These are phyloP conservation scores for Carabus problematicus DNA, from an alignment of 2,888 invertebrate species.

Conservation along the genomic window DNA sequence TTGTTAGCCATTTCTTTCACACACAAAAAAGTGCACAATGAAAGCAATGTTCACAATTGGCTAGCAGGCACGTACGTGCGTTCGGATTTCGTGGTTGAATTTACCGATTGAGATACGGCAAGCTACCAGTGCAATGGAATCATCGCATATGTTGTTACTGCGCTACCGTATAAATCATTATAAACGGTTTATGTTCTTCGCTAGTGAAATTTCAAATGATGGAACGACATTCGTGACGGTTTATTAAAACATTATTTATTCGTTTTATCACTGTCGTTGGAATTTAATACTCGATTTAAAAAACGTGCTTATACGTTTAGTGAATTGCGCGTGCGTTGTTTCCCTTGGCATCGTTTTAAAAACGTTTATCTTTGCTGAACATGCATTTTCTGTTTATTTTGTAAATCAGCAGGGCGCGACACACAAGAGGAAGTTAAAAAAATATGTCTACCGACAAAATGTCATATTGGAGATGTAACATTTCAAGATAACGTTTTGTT, in stretches of 20 bases:
- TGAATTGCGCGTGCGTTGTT: constrained; percentile 23
- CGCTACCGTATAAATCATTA: constrained; percentile 28
- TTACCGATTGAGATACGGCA: constrained; percentile 1
- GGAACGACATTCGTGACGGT: constrained; percentile 14
- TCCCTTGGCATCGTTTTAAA: constrained; percentile 15
- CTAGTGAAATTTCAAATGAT: constrained; percentile 3
- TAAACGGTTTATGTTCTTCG: constrained; percentile 21
- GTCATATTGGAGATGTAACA: constrained; percentile 33
- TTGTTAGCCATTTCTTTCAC: constrained; percentile 31
- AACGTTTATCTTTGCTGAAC: constrained; percentile 35
- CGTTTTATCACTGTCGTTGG: constrained; percentile 25
- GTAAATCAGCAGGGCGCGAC: constrained; percentile 28
- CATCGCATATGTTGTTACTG: constrained; percentile 5
- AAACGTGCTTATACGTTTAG: constrained; percentile 27
- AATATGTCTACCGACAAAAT: constrained; percentile 26
- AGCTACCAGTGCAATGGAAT: not conserved
- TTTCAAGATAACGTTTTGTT: constrained; percentile 36
- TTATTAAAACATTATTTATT: constrained; percentile 30
- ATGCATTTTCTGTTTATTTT: constrained; percentile 39
- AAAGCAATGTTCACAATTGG: constrained; percentile 18
- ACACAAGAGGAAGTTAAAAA: constrained; percentile 30
- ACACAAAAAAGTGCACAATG: constrained; percentile 8
- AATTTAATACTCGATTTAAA: constrained; percentile 11
- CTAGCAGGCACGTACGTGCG: constrained; percentile 19
- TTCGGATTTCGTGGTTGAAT: too few species aligned